A percentile compares a stretch with the other conserved stretches of the same genome.
phyloP scores from a whole-genome alignment of 1,140 invertebrate genomes.

The Bombus superbus region DNA sequence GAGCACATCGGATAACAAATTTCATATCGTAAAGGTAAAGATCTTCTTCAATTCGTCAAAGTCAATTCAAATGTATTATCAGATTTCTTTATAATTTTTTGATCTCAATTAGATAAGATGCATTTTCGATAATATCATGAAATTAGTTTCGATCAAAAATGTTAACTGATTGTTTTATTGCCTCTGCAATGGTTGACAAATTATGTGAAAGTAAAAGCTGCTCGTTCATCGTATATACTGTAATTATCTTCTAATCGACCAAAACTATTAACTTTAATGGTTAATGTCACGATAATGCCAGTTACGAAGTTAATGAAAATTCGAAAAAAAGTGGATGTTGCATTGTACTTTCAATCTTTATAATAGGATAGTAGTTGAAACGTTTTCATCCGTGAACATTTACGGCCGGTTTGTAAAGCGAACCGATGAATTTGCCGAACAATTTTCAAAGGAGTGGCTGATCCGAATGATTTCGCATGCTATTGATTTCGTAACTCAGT shows the following conservation, averaged over 20 bases:
- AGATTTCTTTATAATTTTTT: not conserved
- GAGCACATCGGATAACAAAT: not conserved
- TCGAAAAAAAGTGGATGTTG: not conserved
- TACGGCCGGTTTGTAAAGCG: not conserved
- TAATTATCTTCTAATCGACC: not conserved
- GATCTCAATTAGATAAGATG: not conserved
- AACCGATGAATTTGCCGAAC: not conserved
- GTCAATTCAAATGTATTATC: not conserved
- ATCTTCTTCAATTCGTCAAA: not conserved
- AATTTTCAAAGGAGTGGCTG: slow-evolving; percentile 24
- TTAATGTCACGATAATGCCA: not conserved
- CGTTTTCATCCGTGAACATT: not conserved
- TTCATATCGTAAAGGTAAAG: not conserved
- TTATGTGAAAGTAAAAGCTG: not conserved
- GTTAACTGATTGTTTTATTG: not conserved
- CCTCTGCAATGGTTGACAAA: not conserved
- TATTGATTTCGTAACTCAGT: not conserved
- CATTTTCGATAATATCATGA: not conserved
- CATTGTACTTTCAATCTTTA: not conserved
- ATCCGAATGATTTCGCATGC: not conserved
- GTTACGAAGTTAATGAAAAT: not conserved
- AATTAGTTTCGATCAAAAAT: not conserved
- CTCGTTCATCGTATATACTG: not conserved
- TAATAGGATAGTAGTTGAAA: not conserved
- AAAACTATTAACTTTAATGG: not conserved